Percentiles rank a stretch among this genome's conserved stretches.
Conservation (phyloP, 2,888 invertebrate genomes). For the Choreutis nemorana region DNA sequence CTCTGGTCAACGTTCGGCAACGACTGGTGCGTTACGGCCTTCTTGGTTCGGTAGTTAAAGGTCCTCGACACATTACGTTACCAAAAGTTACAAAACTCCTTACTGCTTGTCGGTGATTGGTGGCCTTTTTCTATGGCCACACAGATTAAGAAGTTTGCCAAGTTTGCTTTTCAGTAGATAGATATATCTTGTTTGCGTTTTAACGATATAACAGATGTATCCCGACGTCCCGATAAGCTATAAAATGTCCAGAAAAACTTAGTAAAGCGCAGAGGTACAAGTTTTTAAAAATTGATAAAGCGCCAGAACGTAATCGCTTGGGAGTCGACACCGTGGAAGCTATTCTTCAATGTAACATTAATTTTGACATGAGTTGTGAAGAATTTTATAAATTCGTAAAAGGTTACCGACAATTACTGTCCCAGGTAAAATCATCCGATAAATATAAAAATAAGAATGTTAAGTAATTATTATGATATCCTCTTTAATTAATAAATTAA, state of each 20-base stretch:
- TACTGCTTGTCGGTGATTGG: too few relatives aligned
- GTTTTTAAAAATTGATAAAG: neutral
- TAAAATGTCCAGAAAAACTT: neutral
- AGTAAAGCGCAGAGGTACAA: neutral
- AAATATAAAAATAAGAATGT: neutral
- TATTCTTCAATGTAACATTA: neutral
- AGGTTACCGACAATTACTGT: neutral
- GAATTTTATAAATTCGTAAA: slow-evolving; percentile 1
- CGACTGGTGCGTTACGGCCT: slow-evolving; percentile 19
- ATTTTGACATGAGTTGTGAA: neutral
- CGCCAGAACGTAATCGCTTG: neutral
- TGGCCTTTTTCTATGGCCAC: too few relatives aligned
- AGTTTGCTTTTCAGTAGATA: too few relatives aligned
- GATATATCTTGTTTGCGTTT: too few relatives aligned
- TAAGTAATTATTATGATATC: too few relatives aligned
- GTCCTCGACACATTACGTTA: too few relatives aligned
- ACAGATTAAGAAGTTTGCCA: too few relatives aligned
- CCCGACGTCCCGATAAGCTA: neutral
- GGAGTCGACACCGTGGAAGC: neutral
- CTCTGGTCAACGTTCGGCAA: slow-evolving; percentile 17
- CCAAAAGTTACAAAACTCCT: too few relatives aligned
- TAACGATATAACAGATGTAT: neutral
- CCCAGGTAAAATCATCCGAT: neutral
- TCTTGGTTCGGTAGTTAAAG: slow-evolving; percentile 21
- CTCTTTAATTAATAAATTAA: too few relatives aligned